Base-by-base conservation (phyloP, 1,140 invertebrate genomes). In the Oedothorax gibbosus region DNA sequence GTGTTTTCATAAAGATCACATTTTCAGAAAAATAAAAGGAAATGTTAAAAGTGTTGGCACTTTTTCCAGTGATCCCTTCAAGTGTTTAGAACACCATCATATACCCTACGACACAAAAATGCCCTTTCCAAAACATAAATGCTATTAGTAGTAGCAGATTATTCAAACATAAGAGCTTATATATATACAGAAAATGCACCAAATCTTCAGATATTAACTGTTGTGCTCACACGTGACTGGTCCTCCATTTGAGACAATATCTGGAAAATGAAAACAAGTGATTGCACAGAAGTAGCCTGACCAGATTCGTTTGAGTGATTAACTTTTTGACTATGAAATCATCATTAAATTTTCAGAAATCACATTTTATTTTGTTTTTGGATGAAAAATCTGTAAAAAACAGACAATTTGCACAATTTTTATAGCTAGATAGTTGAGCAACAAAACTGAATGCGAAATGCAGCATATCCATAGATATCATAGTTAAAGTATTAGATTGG, bases 161-260 rank as follows among this genome's bases (percentile, higher is more conserved):
- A 60, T 18, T 18, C 54, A 86, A 69, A 49, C 21, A 49, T 51
- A 77, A 65, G 57, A 14, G 7, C 54, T 77, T 56, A 79, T n/a
- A 79, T 79, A 54, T 15, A 35, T 35, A 35, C 35, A 35, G 35
- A 35, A 5, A 35, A 35, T n/a, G 35, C 35, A 35, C 35, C 35
- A 35, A 35, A 35, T 35, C 35, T 35, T 35, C 5, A 35, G 35
- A 35, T 84, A 51, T 76, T 76, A 51, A 84, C 82, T 49, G 82
- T 84, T 56, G 82, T 84, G 11, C 72, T 73, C 20, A 84, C 82
- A 60, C 73, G 66, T 18, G 53, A 76, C 57, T 75, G 82, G 21
- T 84, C 62, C 50, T 84, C 82, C 82, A 84, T 84, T 53, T 84
- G 82, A 54, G 82, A 84, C 21, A 84, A 72, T 35, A 84, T 76